These are phyloP conservation scores for Mustelus asterias DNA, from an alignment of 2,113 vertebrate genomes.

Conservation along the genomic window DNA sequence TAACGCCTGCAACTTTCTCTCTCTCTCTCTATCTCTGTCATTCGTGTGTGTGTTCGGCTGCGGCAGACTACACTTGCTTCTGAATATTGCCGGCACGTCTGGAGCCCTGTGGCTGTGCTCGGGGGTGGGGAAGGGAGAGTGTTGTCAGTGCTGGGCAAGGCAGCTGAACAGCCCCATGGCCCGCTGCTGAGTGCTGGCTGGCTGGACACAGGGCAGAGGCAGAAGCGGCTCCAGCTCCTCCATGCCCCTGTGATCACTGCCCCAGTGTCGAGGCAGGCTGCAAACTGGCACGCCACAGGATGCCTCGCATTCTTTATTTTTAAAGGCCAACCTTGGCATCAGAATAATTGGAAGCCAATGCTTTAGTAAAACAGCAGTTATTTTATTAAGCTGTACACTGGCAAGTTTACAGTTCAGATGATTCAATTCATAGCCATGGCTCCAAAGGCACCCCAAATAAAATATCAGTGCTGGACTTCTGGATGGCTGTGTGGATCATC, in stretches of 20 bases:
- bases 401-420: not conserved
- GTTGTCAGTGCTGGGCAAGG: not conserved
- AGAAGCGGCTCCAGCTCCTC: conserved; percentile 51
- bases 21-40: not conserved
- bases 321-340: not conserved
- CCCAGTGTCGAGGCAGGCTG: conserved; percentile 48
- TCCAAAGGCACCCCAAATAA: not conserved
- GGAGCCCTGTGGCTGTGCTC: not conserved
- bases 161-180: conserved; percentile 47
- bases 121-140: too few relatives aligned
- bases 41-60: not conserved
- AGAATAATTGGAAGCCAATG: not conserved
- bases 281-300: conserved; percentile 48
- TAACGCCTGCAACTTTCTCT: not conserved
- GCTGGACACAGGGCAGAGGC: conserved; percentile 53
- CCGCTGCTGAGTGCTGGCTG: conserved; percentile 54
- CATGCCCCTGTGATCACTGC: conserved; percentile 53
- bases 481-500: not conserved
- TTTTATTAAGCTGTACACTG: not conserved
- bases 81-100: not conserved
- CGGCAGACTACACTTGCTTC: not conserved
- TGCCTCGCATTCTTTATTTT: conserved; percentile 29
- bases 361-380: not conserved
- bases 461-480: not conserved
- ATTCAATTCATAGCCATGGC: not conserved